Conservation (phyloP, 2,888 invertebrate species). For the Lochmaea capreae region DNA sequence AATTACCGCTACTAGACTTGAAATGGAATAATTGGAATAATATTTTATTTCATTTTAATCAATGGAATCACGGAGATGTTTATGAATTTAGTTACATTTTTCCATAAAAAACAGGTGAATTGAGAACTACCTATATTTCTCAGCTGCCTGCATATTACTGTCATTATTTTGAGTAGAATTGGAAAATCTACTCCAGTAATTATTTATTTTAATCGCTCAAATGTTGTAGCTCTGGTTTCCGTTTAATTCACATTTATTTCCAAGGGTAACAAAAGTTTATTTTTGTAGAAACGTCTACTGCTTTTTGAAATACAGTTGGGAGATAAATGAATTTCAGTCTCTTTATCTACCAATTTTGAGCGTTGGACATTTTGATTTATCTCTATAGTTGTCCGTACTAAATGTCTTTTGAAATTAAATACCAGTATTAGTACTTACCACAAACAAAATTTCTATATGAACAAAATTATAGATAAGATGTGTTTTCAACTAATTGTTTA, state of each 20-base stretch:
- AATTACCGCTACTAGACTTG: too few relatives aligned
- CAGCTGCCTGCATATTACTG: too few relatives aligned
- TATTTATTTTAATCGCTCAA: background rate
- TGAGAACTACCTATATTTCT: too few relatives aligned
- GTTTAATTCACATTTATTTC: background rate
- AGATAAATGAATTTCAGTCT: conserved; percentile 21
- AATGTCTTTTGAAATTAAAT: conserved; percentile 14
- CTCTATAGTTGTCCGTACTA: conserved; percentile 9
- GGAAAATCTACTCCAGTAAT: background rate
- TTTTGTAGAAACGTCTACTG: conserved; percentile 9
- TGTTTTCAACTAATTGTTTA: conserved; percentile 1
- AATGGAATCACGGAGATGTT: too few relatives aligned
- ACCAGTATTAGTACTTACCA: conserved; percentile 14
- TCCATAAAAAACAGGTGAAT: too few relatives aligned
- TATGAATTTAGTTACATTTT: too few relatives aligned
- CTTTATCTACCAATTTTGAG: conserved; percentile 10
- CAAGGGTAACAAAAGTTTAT: conserved; percentile 3
- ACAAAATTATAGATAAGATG: conserved; percentile 8
- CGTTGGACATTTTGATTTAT: conserved; percentile 3
- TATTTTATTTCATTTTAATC: too few relatives aligned
- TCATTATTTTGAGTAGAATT: background rate
- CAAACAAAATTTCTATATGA: conserved; percentile 9
- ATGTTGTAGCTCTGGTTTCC: background rate
- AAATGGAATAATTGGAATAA: too few relatives aligned
- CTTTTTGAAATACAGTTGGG: conserved; percentile 11